phyloP scores from a whole-genome alignment of 2,113 vertebrate genomes.

The Python bivittatus region DNA sequence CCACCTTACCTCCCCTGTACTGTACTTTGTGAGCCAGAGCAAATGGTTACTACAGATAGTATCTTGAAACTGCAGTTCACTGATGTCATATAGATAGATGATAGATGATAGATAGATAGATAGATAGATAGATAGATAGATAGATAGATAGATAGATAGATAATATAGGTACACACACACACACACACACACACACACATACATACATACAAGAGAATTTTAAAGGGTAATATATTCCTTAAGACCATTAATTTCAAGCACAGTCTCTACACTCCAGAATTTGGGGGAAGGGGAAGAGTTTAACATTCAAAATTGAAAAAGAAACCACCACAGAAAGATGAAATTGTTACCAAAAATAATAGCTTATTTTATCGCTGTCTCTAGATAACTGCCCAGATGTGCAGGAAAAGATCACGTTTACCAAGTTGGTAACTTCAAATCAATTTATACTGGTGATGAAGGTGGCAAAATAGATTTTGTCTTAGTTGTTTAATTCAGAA shows the following conservation, averaged over 20 bases:
- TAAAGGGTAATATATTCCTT: conserved; percentile 9
- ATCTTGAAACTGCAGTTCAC: no score
- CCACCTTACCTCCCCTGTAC: no score
- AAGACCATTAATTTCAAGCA: conserved; percentile 5
- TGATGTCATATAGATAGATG: no score
- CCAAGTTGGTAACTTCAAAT: conserved; percentile 18
- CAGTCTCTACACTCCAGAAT: conserved; percentile 15
- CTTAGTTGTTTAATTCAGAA: neutral
- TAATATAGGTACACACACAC: no score
- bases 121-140: no score
- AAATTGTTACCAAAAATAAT: conserved; percentile 4
- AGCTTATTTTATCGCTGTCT: conserved; percentile 21
- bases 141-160: no score
- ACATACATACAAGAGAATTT: conserved; percentile 1
- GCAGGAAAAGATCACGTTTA: conserved; percentile 8
- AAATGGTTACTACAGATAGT: no score
- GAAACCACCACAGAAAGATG: conserved; percentile 3
- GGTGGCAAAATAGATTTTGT: conserved; percentile 43
- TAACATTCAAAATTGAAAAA: conserved; percentile 31
- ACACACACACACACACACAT: no score
- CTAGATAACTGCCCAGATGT: conserved; percentile 17
- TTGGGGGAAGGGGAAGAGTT: neutral
- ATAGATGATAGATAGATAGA: no score
- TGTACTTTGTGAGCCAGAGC: no score
- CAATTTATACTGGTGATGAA: conserved; percentile 41